Conservation (phyloP, 2,797 vertebrate genomes). For the Notolepis coatsorum region DNA sequence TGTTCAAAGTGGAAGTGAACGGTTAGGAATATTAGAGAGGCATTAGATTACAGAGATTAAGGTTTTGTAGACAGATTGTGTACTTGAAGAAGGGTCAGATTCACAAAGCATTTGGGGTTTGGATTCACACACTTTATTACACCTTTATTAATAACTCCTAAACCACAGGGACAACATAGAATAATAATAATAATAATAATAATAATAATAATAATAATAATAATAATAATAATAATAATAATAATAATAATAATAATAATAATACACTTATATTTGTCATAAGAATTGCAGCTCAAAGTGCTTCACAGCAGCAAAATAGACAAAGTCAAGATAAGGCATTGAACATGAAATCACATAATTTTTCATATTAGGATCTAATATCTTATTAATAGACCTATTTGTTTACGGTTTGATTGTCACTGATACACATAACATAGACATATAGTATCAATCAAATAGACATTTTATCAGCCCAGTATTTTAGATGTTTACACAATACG, state of each 20-base stretch:
- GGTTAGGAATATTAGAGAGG: neutral
- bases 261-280: too few species aligned
- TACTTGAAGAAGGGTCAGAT: neutral
- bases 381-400: too few species aligned
- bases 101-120: neutral
- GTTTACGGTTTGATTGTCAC: too few species aligned
- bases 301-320: neutral
- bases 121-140: neutral
- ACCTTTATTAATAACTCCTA: neutral
- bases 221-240: neutral
- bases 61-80: neutral
- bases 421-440: too few species aligned
- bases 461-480: too few species aligned
- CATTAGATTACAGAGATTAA: neutral
- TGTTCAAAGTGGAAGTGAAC: conserved; percentile 4
- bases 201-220: neutral
- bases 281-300: too few species aligned
- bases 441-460: too few species aligned
- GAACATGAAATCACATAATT: neutral
- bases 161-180: neutral
- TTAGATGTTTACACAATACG: too few species aligned
- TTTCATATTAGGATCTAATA: too few species aligned
- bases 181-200: neutral
- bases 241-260: too few species aligned
- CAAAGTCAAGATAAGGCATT: neutral